phyloP scores from a whole-genome alignment of 2,888 invertebrate genomes.

The Elegia similella region DNA sequence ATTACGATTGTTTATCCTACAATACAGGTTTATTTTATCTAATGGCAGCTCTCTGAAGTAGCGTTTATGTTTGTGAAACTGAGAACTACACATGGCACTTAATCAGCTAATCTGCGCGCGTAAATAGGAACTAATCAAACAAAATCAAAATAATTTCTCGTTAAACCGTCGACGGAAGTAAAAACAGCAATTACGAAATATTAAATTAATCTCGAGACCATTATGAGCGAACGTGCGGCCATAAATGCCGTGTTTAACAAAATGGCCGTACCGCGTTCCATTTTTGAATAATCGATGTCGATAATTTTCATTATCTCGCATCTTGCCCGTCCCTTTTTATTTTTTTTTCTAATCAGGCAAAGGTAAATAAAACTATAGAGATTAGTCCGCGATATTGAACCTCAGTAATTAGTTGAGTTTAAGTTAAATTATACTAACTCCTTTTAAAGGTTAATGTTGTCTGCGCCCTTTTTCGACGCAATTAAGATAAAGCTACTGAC shows the following conservation, averaged over 20 bases:
- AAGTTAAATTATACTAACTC: constrained; percentile 5
- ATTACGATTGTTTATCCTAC: too few species aligned
- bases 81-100: not conserved
- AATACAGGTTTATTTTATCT: not conserved
- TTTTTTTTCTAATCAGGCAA: constrained; percentile 14
- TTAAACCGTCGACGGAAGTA: constrained; percentile 53
- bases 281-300: constrained; percentile 36
- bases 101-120: constrained; percentile 5
- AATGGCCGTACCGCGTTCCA: constrained; percentile 39
- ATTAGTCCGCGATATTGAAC: constrained; percentile 2
- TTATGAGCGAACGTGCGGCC: constrained; percentile 43
- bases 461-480: constrained; percentile 23
- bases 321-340: not conserved
- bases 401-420: constrained; percentile 9
- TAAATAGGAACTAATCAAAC: constrained; percentile 34
- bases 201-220: constrained; percentile 55
- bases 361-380: constrained; percentile 15
- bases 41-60: not conserved
- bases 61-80: not conserved
- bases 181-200: constrained; percentile 62
- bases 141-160: constrained; percentile 51
- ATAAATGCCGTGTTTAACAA: constrained; percentile 55
- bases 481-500: constrained; percentile 25
- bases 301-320: constrained; percentile 22
- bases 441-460: constrained; percentile 25